phyloP scores from a whole-genome alignment of 2,888 invertebrate species.

The Chrysina gloriosa region DNA sequence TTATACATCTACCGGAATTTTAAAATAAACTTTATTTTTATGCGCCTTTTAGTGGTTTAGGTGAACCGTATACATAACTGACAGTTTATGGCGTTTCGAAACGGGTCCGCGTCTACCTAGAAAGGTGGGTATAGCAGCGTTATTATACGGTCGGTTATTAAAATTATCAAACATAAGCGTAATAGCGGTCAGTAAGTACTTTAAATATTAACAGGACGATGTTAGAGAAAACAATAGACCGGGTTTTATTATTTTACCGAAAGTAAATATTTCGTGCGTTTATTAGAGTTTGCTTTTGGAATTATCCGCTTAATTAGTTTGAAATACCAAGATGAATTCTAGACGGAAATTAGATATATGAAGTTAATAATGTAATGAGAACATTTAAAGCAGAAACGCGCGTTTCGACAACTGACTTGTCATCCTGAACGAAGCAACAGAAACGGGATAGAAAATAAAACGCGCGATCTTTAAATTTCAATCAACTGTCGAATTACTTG shows the following conservation, averaged over 20 bases:
- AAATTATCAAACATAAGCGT: conserved; percentile 9
- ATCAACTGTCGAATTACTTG: no score
- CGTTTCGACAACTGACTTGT: no score
- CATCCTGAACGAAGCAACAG: no score
- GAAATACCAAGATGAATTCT: no score
- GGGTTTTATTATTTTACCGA: neutral
- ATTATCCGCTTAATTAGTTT: no score
- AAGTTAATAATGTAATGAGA: no score
- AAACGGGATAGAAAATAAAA: no score
- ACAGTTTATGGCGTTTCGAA: neutral
- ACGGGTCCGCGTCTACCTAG: neutral
- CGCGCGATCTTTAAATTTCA: no score
- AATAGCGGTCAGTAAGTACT: neutral
- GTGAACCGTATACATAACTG: neutral
- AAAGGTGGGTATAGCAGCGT: neutral
- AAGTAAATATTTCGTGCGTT: neutral
- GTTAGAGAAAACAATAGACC: neutral
- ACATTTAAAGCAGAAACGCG: no score
- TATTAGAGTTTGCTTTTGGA: no score
- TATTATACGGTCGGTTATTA: conserved; percentile 16
- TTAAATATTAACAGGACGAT: conserved; percentile 16
- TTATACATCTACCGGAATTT: conserved; percentile 37
- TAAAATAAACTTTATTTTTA: conserved; percentile 35
- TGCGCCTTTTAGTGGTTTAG: conserved; percentile 26
- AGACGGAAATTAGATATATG: no score